These are phyloP conservation scores for Toxotes lorentzi DNA, from an alignment of 2,797 vertebrate genomes.

Conservation along the genomic window DNA sequence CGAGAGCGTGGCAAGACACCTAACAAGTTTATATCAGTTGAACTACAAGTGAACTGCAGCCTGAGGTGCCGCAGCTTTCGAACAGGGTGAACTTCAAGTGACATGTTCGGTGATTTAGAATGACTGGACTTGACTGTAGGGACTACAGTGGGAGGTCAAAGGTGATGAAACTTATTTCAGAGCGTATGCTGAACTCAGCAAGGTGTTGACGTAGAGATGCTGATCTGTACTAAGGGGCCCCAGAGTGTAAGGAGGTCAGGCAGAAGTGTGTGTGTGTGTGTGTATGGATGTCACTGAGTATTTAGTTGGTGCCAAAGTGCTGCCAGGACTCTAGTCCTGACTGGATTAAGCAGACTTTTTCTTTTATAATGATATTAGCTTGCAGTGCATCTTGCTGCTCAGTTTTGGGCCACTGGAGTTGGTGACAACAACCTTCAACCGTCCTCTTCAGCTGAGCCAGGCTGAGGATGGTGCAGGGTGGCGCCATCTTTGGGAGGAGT, in stretches of 20 bases:
- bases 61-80: conserved; percentile 20
- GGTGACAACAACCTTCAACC: conserved; percentile 24
- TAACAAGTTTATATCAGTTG: conserved; percentile 48
- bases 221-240: conserved; percentile 26
- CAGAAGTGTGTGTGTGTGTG: background rate
- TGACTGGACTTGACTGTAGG: conserved; percentile 21
- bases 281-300: conserved; percentile 17
- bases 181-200: conserved; percentile 48
- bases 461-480: conserved; percentile 17
- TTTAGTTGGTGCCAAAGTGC: conserved; percentile 11
- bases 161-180: conserved; percentile 29
- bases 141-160: conserved; percentile 33
- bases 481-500: background rate
- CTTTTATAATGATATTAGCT: conserved; percentile 47
- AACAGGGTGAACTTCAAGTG: conserved; percentile 23
- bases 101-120: conserved; percentile 35
- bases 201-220: conserved; percentile 37
- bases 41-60: conserved; percentile 40
- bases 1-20: conserved; percentile 27
- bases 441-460: conserved; percentile 27
- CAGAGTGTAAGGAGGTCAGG: conserved; percentile 38
- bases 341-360: conserved; percentile 37
- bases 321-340: conserved; percentile 21
- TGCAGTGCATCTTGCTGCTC: conserved; percentile 15
- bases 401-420: conserved; percentile 1